Conservation (phyloP, 2,113 vertebrate genomes). For the Oreochromis tanganicae region DNA sequence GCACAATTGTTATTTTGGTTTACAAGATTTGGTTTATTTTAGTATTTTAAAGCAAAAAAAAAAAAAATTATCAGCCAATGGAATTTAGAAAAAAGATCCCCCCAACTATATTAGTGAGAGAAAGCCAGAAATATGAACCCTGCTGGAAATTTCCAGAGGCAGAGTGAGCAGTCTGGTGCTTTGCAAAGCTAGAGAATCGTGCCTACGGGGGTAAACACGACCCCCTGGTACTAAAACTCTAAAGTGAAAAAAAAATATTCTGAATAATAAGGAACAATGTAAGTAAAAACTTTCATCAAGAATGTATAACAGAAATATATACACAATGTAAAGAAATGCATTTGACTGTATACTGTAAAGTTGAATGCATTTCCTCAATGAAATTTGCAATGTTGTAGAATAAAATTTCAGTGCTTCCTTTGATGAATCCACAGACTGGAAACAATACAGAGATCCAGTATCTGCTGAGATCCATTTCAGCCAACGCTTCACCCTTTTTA, state of each 20-base stretch:
- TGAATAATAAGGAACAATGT: background rate
- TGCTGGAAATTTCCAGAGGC: background rate
- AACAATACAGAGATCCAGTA: background rate
- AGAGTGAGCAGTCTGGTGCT: background rate
- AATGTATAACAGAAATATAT: background rate
- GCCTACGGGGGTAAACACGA: background rate
- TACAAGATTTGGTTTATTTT: background rate
- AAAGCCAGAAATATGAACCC: background rate
- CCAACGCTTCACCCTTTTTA: background rate
- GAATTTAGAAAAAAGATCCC: background rate
- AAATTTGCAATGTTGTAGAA: background rate
- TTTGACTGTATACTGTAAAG: background rate
- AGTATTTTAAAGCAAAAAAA: background rate
- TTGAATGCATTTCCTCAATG: background rate
- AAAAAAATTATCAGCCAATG: background rate
- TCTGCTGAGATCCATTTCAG: background rate
- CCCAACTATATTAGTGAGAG: background rate
- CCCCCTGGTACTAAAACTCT: background rate
- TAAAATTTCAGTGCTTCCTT: rapidly evolving
- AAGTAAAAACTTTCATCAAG: background rate
- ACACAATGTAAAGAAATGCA: background rate
- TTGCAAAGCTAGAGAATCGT: background rate
- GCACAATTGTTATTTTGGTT: background rate
- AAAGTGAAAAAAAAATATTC: background rate
- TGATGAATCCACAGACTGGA: background rate